Base-by-base conservation (phyloP, 92 coral and sea anemone species). In the Pocillopora meandrina region DNA sequence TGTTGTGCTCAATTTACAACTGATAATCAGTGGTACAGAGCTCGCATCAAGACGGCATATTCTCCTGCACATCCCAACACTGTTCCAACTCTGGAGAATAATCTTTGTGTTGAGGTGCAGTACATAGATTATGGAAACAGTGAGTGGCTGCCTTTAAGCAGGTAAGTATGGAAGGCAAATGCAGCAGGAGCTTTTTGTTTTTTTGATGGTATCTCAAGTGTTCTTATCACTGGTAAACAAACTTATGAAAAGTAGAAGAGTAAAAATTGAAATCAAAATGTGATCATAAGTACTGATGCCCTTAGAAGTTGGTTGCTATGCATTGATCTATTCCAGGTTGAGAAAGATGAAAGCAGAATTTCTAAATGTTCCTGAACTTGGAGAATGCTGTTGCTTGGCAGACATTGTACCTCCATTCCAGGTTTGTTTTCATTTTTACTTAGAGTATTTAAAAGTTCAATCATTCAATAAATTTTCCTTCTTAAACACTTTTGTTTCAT, bases 1-100 rank as follows among this genome's bases (percentile, higher is more conserved):
- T 93, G 91, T 10, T 96, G 97, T 84, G 93, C 97, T 12, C 96
- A 94, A 94, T 95, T 92, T 72, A 80, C 96, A 0, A 88, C 84
- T 13, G 99, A 96, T 62, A 87, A 93, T 56, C 94, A 90, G 57
- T 96, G 99, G 99, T 96, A 96, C 94, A 90, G 99, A 75, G 99
- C 99, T 3, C 81, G 99, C 65, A 87, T 96, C 14, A 89, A 87
- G 65, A 84, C 88, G 31, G 87, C 92, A n/a, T 86, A 86, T 67
- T 83, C 98, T 13, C 88, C 93, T 11, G 88, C 93, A n/a, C 81
- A 89, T 59, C 94, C 93, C 18, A 85, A 89, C 65, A 70, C 80
- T 42, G 66, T 84, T 33, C 98, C 98, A 61, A 90, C 93, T 10
- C 86, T 90, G 62, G 98, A 96, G 71, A 93, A 90, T 66, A 86